These are phyloP conservation scores for Rhinolophus ferrumequinum DNA, from an alignment of 2,113 vertebrate genomes.

Conservation along the genomic window DNA sequence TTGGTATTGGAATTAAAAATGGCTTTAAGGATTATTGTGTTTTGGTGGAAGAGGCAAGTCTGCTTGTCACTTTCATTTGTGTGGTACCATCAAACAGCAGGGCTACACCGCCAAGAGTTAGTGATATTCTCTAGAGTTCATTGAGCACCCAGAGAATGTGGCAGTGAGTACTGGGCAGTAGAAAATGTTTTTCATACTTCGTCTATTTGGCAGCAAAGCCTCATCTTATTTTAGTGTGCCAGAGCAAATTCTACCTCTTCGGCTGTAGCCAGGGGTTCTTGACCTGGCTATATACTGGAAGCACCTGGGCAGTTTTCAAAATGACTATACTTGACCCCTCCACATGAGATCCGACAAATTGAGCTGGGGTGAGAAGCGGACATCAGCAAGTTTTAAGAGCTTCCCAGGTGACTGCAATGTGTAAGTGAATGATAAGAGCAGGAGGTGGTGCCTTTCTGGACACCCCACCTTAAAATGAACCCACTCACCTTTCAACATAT, in stretches of 20 bases:
- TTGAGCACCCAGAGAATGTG: background rate
- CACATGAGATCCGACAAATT: background rate
- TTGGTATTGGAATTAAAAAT: conserved; percentile 45
- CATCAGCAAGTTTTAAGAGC: background rate
- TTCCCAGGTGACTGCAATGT: background rate
- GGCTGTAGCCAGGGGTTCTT: background rate
- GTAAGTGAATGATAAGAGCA: background rate
- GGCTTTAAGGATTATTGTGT: background rate
- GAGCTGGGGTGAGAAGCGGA: background rate
- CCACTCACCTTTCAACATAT: background rate
- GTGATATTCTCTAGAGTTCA: background rate
- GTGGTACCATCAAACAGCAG: background rate
- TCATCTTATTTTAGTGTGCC: background rate
- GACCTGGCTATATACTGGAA: background rate
- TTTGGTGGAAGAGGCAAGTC: background rate
- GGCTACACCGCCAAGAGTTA: background rate
- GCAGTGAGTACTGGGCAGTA: background rate
- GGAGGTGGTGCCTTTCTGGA: background rate
- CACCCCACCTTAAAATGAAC: background rate
- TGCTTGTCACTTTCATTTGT: background rate
- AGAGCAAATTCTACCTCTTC: background rate
- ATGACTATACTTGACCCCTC: background rate
- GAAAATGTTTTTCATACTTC: background rate
- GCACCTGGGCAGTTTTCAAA: background rate
- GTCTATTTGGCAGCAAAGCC: background rate